These are phyloP conservation scores for Trissolcus brochymenae DNA, from an alignment of 2,888 invertebrate species.

Conservation along the genomic window DNA sequence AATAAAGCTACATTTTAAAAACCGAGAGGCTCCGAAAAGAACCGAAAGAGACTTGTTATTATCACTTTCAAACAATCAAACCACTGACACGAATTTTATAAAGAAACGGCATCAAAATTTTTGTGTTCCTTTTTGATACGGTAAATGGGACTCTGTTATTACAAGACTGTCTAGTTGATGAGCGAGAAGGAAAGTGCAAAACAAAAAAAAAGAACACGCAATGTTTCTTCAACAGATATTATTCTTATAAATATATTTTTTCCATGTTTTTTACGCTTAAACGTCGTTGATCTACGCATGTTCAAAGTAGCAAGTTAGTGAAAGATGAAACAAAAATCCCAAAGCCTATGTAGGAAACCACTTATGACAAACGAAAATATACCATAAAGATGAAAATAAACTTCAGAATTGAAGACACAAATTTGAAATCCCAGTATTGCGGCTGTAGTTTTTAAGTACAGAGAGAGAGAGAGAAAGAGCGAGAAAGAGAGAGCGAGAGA, in stretches of 20 bases:
- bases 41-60: too few species aligned
- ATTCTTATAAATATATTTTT: slow-evolving; percentile 30
- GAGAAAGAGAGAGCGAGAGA: slow-evolving; percentile 28
- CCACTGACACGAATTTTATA: not conserved
- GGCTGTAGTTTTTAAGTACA: slow-evolving; percentile 35
- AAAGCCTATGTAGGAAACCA: not conserved
- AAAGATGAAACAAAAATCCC: not conserved
- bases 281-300: slow-evolving; percentile 39
- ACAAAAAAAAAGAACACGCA: too few species aligned
- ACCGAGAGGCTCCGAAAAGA: too few species aligned
- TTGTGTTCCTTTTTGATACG: slow-evolving; percentile 1
- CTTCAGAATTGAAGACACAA: slow-evolving; percentile 2
- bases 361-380: not conserved
- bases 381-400: too few species aligned
- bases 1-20: slow-evolving; percentile 9
- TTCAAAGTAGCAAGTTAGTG: slow-evolving; percentile 37
- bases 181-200: slow-evolving; percentile 20
- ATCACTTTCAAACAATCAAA: slow-evolving; percentile 1
- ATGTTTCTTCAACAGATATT: slow-evolving; percentile 1
- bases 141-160: slow-evolving; percentile 18
- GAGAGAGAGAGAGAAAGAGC: slow-evolving; percentile 15
- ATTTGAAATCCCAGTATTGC: slow-evolving; percentile 34
- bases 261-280: slow-evolving; percentile 37
- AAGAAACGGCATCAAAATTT: not conserved
- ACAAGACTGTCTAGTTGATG: slow-evolving; percentile 21